These are phyloP conservation scores for Rhopalosiphum maidis DNA, from an alignment of 1,140 invertebrate genomes.

Conservation along the genomic window DNA sequence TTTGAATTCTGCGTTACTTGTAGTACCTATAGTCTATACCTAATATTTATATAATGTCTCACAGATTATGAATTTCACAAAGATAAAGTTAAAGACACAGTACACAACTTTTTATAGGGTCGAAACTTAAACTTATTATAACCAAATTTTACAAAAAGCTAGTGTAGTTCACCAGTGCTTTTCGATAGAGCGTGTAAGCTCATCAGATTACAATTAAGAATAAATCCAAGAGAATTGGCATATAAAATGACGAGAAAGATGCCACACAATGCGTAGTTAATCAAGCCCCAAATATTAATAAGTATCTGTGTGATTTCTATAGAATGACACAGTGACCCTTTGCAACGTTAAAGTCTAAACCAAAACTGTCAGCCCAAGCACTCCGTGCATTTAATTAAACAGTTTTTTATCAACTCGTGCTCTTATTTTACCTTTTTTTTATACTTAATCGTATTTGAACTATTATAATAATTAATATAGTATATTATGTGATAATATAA, in stretches of 20 bases:
- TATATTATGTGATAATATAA: no score
- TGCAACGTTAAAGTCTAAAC: not conserved
- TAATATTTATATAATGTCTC: not conserved
- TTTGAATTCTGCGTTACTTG: no score
- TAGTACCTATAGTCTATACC: no score
- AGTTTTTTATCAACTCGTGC: not conserved
- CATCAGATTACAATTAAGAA: not conserved
- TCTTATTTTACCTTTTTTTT: no score
- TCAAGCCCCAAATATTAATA: not conserved
- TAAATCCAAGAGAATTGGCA: not conserved
- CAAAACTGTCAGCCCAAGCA: not conserved
- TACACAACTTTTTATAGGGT: not conserved
- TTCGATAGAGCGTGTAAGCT: not conserved
- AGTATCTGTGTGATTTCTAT: not conserved
- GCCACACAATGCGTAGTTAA: not conserved
- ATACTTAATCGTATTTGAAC: not conserved
- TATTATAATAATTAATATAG: not conserved
- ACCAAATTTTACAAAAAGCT: not conserved
- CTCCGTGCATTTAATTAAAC: no score
- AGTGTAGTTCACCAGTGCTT: not conserved
- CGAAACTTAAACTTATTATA: not conserved
- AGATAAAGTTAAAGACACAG: not conserved
- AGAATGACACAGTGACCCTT: not conserved
- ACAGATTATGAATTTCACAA: no score
- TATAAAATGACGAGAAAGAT: not conserved